phyloP scores from a whole-genome alignment of 2,888 invertebrate species.

The Hipparchia semele region DNA sequence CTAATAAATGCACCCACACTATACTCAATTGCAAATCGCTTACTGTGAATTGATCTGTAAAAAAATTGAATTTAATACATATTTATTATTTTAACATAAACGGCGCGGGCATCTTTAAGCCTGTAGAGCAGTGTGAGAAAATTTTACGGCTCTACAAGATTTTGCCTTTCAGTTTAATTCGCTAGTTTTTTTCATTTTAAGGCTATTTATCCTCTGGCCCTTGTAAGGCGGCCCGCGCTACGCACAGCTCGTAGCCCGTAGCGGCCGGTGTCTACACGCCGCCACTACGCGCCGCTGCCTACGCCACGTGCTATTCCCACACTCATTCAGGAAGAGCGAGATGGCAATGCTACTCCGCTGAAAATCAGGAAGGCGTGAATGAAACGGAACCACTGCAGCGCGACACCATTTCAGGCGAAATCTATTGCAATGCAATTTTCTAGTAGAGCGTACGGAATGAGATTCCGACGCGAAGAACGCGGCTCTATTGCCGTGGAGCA shows the following conservation, averaged over 20 bases:
- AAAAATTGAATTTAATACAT: no score
- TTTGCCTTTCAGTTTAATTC: no score
- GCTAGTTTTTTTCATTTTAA: neutral
- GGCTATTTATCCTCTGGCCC: neutral
- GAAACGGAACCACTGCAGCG: slow-evolving; percentile 60
- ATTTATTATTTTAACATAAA: no score
- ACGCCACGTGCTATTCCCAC: slow-evolving; percentile 17
- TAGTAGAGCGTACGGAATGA: slow-evolving; percentile 45
- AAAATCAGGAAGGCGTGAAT: slow-evolving; percentile 42
- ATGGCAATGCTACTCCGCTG: slow-evolving; percentile 41
- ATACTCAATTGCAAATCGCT: no score
- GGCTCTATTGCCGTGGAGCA: slow-evolving; percentile 24
- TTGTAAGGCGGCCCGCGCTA: slow-evolving; percentile 10
- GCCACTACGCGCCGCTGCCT: slow-evolving; percentile 38
- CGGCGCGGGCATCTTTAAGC: no score
- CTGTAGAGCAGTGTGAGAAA: no score
- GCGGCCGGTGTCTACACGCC: neutral
- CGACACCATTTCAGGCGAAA: slow-evolving; percentile 74
- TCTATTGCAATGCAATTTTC: slow-evolving; percentile 42
- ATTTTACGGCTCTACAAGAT: no score
- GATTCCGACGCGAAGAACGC: neutral
- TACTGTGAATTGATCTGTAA: no score
- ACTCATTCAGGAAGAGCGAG: slow-evolving; percentile 47
- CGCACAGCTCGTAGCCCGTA: neutral
- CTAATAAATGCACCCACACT: no score